phyloP scores from a whole-genome alignment of 2,113 vertebrate species.

The Nesogale talazaci region DNA sequence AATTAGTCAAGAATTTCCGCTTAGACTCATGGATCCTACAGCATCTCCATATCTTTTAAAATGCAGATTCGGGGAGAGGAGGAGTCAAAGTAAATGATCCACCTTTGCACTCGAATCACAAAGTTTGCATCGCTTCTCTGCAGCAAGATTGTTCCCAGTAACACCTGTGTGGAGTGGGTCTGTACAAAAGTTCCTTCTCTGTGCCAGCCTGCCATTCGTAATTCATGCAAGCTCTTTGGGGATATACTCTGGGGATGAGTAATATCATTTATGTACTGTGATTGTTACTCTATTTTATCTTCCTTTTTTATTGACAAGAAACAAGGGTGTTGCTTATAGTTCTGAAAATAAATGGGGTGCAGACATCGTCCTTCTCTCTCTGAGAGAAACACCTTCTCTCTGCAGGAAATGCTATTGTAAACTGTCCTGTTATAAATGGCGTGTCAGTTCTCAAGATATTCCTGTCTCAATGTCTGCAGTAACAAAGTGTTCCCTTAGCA shows the following conservation, averaged over 20 bases:
- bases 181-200: conserved; percentile 37
- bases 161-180: neutral
- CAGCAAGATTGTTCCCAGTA: neutral
- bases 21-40: neutral
- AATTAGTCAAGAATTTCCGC: conserved; percentile 27
- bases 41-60: neutral
- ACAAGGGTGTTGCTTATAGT: conserved; percentile 80
- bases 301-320: conserved; percentile 73
- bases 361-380: conserved; percentile 77
- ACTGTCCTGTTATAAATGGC: conserved; percentile 79
- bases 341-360: conserved; percentile 80
- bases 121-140: conserved; percentile 28
- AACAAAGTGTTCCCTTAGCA: conserved; percentile 82
- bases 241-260: conserved; percentile 60
- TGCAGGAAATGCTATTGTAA: conserved; percentile 83
- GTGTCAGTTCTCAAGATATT: conserved; percentile 84
- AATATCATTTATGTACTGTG: conserved; percentile 72
- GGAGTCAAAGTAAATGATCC: neutral
- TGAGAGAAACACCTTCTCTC: conserved; percentile 79
- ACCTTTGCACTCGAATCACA: conserved; percentile 15
- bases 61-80: neutral
- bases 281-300: conserved; percentile 68
- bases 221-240: conserved; percentile 64
- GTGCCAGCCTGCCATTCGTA: conserved; percentile 68
- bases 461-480: conserved; percentile 68